phyloP scores from a whole-genome alignment of 2,797 vertebrate genomes.

The Picus viridis region DNA sequence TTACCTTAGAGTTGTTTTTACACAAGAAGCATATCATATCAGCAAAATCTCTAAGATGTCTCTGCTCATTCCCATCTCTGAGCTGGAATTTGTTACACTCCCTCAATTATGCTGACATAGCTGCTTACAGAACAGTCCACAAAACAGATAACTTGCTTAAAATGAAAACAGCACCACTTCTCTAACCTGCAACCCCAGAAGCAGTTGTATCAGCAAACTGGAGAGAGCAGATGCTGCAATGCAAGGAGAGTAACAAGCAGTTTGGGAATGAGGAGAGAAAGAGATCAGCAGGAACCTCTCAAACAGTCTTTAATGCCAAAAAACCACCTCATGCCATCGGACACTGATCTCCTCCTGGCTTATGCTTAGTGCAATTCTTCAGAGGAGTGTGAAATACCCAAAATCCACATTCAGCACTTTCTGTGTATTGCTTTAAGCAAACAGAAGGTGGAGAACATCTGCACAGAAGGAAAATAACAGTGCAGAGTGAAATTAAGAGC shows the following conservation, averaged over 20 bases:
- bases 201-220: constrained; percentile 23
- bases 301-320: not conserved
- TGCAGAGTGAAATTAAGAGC: not conserved
- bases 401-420: constrained; percentile 8
- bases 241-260: not conserved
- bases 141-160: not conserved
- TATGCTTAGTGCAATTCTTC: not conserved
- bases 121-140: not conserved
- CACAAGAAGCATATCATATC: not conserved
- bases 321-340: not conserved
- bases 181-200: constrained; percentile 22
- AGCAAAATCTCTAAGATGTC: not conserved
- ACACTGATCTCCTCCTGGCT: not conserved
- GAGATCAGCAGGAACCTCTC: not conserved
- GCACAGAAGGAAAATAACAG: not conserved
- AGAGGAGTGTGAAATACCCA: not conserved
- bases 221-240: not conserved
- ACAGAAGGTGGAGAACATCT: not conserved
- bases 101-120: not conserved
- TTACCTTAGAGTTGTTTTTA: not conserved
- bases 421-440: not conserved
- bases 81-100: not conserved
- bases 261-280: not conserved
- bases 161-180: not conserved
- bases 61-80: not conserved